Base-by-base conservation (phyloP, 2,113 vertebrate species). In the Ceyx cyanopectus region DNA sequence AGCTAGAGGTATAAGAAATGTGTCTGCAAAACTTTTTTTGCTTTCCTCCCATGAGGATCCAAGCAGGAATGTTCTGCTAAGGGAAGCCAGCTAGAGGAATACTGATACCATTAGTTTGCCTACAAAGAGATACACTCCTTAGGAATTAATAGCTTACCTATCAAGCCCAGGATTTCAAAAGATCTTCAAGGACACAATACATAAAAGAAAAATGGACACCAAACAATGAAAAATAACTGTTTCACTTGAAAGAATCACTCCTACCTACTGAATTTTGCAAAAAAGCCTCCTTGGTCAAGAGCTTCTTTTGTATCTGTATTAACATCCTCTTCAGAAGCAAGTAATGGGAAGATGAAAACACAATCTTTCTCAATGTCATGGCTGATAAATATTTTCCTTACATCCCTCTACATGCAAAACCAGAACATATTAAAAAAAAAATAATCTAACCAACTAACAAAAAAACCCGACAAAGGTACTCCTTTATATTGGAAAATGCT, bases 51-150 rank as follows among this genome's bases (percentile, higher is more conserved):
- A 2, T 30, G 62, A 29, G 18, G 23, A 68, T 57, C 20, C n/a
- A 79, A 53, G 51, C 27, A 56, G 17, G 5, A 83, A 45, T 12
- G 6, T 60, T 86, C 48, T 84, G 57, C 34, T 67, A 56, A 56
- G 22, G 20, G 48, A 62, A 58, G 32, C 58, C 54, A 67, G 7
- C 27, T 14, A 40, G 6, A 17, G 9, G 10, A 73, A 58, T 22
- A 53, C 6, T 0, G 2, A 50, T 9, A 50, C 10, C 1, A 0
- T 23, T 50, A 43, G 27, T 22, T 21, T 61, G 12, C 12, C 34
- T 48, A 48, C 24, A 46, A 75, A 77, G 69, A 65, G 22, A 67
- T 29, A 73, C 9, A 6, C 8, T 83, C 11, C 70, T 77, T 46
- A 30, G 8, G 14, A 75, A 43, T 75, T 50, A 62, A 22, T 14